A percentile compares a stretch with the other conserved stretches of the same genome.
Evolutionary conservation across 2,888 invertebrate species (phyloP).

Genomic region (Caenorhabditis imperialis): DNA sequence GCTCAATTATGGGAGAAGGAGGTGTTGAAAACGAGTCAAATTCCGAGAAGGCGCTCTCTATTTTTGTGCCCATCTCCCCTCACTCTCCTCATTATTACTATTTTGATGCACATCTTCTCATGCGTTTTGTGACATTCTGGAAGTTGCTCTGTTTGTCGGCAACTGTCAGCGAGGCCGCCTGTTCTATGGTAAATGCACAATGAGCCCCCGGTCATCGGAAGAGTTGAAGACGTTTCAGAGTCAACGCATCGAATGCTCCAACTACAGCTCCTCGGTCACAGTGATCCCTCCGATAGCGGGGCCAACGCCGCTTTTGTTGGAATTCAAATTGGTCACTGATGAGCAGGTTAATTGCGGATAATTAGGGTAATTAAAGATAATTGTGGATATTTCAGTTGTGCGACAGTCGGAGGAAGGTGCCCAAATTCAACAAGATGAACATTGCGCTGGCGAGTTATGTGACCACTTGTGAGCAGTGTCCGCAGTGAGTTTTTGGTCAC

Average conservation of each 20-base stretch:
- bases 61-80: background rate
- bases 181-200: too few relatives aligned
- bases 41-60: constrained; percentile 5
- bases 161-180: too few relatives aligned
- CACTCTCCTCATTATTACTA: constrained; percentile 2
- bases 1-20: constrained; percentile 7
- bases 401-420: constrained; percentile 18
- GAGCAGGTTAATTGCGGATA: constrained; percentile 19
- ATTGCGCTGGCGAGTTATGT: constrained; percentile 38
- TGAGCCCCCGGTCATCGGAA: too few relatives aligned
- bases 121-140: background rate
- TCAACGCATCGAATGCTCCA: constrained; percentile 43
- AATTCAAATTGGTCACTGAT: constrained; percentile 37
- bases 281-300: constrained; percentile 33
- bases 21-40: background rate
- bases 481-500: constrained; percentile 37
- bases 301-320: constrained; percentile 30
- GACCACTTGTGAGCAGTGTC: constrained; percentile 50
- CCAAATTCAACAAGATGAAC: constrained; percentile 40
- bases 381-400: constrained; percentile 30
- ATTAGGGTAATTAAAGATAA: too few relatives aligned
- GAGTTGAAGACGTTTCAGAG: constrained; percentile 29
- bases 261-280: constrained; percentile 35
- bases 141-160: too few relatives aligned
- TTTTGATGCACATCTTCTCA: background rate